Percentiles rank a stretch among this genome's conserved stretches.
Conservation (phyloP, 2,113 vertebrate genomes). For the Eonycteris spelaea region DNA sequence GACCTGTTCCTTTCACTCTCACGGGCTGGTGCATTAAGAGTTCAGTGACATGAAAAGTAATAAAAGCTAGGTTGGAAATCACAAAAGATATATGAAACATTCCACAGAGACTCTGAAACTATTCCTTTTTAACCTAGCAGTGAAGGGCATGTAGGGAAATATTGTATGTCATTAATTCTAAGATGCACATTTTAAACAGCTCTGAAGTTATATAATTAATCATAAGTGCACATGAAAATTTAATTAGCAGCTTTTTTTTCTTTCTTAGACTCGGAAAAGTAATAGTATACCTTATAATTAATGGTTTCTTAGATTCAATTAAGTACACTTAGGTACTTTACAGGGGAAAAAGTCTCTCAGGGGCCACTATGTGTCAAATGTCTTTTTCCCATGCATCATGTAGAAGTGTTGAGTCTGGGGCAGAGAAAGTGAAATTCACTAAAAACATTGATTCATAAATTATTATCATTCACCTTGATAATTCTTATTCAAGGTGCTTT, state of each 20-base stretch:
- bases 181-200: conserved; percentile 14
- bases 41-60: neutral
- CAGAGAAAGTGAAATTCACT: neutral
- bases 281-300: neutral
- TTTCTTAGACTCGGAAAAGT: neutral
- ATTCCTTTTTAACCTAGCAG: conserved; percentile 21
- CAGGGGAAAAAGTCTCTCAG: neutral
- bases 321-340: neutral
- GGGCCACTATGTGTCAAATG: neutral
- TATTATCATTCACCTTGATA: conserved; percentile 1
- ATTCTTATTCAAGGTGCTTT: neutral
- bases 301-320: neutral
- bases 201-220: neutral
- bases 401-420: neutral
- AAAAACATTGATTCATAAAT: neutral
- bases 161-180: neutral
- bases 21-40: neutral
- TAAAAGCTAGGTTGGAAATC: conserved; percentile 14
- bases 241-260: neutral
- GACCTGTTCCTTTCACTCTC: neutral
- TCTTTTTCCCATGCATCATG: neutral
- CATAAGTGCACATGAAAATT: neutral
- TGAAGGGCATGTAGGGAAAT: neutral
- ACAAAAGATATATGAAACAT: neutral
- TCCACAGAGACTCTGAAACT: neutral